Conservation (phyloP, 2,797 vertebrate genomes). For the Danio albolineatus region DNA sequence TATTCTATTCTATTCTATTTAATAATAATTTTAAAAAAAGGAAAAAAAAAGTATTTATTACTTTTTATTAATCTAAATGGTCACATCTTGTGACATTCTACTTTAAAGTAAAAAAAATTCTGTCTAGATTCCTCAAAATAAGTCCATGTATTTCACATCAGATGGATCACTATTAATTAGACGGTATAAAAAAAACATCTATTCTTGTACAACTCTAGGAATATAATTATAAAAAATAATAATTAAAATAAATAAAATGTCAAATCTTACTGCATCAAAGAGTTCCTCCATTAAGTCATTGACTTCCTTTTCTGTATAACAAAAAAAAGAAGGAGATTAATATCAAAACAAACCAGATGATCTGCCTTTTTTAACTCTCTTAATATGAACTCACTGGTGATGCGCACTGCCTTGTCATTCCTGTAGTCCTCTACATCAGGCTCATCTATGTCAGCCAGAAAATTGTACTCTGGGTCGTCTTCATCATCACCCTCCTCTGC, state of each 20-base stretch:
- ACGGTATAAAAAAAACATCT: too few species aligned
- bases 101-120: too few species aligned
- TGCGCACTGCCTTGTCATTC: conserved; percentile 94
- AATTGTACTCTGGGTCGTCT: conserved; percentile 97
- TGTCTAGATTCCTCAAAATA: too few species aligned
- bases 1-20: too few species aligned
- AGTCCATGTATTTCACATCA: too few species aligned
- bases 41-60: too few species aligned
- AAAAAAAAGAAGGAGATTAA: conserved; percentile 38
- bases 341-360: neutral
- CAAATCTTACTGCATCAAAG: conserved; percentile 88
- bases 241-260: neutral
- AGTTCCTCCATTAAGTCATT: conserved; percentile 96
- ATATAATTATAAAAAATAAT: too few species aligned
- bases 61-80: too few species aligned
- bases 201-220: too few species aligned
- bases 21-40: too few species aligned
- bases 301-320: conserved; percentile 91
- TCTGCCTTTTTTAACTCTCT: neutral
- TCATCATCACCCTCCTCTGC: conserved; percentile 95
- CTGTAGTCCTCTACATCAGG: conserved; percentile 95
- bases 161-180: too few species aligned
- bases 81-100: too few species aligned
- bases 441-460: conserved; percentile 92
- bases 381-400: conserved; percentile 86